Conservation (phyloP, 2,888 invertebrate genomes). For the Disparrhopalites patrizii region DNA sequence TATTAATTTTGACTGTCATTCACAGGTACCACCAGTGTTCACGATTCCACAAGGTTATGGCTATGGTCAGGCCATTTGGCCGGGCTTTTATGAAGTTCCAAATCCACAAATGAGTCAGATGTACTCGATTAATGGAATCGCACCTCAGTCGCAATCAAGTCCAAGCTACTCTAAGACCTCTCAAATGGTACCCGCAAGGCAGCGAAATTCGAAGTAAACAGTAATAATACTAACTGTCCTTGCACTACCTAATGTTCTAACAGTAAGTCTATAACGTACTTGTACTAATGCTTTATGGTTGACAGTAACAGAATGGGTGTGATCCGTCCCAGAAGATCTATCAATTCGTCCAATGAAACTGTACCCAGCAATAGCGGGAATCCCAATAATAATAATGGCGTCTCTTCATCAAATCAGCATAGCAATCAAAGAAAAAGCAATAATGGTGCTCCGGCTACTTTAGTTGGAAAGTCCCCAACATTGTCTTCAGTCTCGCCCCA, state of each 20-base stretch:
- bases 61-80: slow-evolving; percentile 42
- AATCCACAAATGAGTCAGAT: slow-evolving; percentile 58
- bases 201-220: slow-evolving; percentile 45
- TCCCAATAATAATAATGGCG: slow-evolving; percentile 30
- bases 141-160: slow-evolving; percentile 61
- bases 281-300: neutral
- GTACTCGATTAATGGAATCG: slow-evolving; percentile 68
- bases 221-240: neutral
- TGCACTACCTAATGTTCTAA: neutral
- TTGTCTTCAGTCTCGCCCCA: slow-evolving; percentile 37
- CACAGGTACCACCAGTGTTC: slow-evolving; percentile 48
- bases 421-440: slow-evolving; percentile 40
- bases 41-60: slow-evolving; percentile 46
- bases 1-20: too few relatives aligned
- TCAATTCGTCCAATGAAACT: slow-evolving; percentile 31
- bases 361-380: slow-evolving; percentile 29
- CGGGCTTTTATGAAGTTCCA: slow-evolving; percentile 29
- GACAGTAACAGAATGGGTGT: slow-evolving; percentile 6
- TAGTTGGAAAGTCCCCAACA: slow-evolving; percentile 40
- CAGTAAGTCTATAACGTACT: too few relatives aligned
- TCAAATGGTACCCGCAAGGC: slow-evolving; percentile 37
- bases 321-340: slow-evolving; percentile 27
- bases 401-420: slow-evolving; percentile 34
- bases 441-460: slow-evolving; percentile 37
- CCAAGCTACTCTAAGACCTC: slow-evolving; percentile 53